These are phyloP conservation scores for Syngnathus typhle DNA, from an alignment of 2,113 vertebrate species.

Conservation along the genomic window DNA sequence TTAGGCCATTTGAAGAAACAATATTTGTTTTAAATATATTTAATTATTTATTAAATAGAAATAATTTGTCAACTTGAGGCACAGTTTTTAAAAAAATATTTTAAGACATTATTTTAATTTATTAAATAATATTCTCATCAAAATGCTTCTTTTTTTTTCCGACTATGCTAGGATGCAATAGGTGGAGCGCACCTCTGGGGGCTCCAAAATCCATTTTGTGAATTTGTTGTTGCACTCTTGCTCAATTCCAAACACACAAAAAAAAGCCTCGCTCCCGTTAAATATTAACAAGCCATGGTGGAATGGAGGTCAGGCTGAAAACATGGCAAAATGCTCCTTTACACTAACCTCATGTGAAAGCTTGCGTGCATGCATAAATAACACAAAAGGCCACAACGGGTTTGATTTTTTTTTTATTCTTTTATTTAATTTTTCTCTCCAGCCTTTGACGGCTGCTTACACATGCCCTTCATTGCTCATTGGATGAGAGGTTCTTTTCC, in stretches of 20 bases:
- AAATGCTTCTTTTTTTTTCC: not conserved
- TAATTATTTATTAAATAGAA: not conserved
- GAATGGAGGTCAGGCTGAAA: conserved; percentile 5
- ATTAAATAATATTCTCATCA: too few relatives aligned
- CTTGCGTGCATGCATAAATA: conserved; percentile 24
- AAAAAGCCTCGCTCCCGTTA: not conserved
- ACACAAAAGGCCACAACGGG: conserved; percentile 30
- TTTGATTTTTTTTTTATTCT: conserved; percentile 7
- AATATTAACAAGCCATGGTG: not conserved
- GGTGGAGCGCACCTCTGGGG: not conserved
- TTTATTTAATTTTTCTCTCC: conserved; percentile 11
- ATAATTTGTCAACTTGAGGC: not conserved
- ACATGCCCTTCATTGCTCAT: conserved; percentile 67
- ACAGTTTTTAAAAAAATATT: too few relatives aligned
- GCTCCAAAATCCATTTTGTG: not conserved
- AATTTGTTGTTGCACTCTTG: not conserved
- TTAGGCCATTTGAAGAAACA: too few relatives aligned
- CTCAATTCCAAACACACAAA: not conserved
- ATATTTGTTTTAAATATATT: too few relatives aligned
- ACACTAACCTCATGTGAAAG: conserved; percentile 6
- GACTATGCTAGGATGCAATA: not conserved
- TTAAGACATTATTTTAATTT: too few relatives aligned
- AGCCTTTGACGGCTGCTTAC: conserved; percentile 26
- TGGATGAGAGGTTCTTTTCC: conserved; percentile 59
- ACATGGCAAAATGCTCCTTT: not conserved